A percentile compares a stretch with the other conserved stretches of the same genome.
Conservation (phyloP, 2,113 vertebrate species). For the Onychostruthus taczanowskii region DNA sequence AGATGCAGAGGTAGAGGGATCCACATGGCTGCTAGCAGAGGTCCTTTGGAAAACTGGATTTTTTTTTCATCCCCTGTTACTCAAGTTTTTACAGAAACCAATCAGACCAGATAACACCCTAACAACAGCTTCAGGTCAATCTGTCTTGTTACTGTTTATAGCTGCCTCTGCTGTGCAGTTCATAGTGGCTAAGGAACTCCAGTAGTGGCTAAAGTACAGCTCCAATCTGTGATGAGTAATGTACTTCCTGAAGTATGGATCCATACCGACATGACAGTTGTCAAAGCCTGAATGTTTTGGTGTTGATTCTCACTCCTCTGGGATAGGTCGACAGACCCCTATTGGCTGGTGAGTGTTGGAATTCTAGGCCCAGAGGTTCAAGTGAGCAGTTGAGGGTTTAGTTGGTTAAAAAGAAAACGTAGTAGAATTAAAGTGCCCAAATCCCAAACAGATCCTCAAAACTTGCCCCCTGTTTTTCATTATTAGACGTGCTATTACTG, state of each 20-base stretch:
- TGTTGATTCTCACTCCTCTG: not conserved
- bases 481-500: not conserved
- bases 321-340: not conserved
- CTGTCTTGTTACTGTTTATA: not conserved
- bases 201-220: not conserved
- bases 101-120: not conserved
- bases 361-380: not conserved
- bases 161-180: not conserved
- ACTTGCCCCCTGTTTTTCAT: not conserved
- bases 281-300: not conserved
- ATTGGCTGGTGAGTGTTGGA: rapidly evolving
- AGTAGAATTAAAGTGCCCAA: not conserved
- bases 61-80: not conserved
- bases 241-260: not conserved
- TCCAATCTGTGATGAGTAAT: not conserved
- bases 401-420: not conserved
- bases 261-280: not conserved
- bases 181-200: not conserved
- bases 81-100: not conserved
- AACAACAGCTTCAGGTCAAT: not conserved
- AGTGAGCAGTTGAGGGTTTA: not conserved
- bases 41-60: not conserved
- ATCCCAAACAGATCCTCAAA: not conserved
- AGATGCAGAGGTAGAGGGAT: not conserved
- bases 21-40: not conserved